Base-by-base conservation (phyloP, 1,140 invertebrate genomes). In the Drosophila suzukii region DNA sequence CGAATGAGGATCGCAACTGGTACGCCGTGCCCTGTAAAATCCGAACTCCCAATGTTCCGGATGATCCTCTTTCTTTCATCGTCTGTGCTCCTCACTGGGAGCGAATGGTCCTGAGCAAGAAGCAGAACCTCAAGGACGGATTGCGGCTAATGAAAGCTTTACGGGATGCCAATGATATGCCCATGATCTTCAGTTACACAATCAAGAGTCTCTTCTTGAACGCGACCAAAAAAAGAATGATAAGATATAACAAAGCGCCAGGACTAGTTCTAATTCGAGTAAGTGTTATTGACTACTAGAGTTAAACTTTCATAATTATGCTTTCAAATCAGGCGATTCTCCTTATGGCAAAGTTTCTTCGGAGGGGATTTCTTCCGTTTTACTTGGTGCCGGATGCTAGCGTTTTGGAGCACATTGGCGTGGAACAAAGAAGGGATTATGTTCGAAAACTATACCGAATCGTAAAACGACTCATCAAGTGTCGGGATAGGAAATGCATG, bases 61-160 rank as follows among this genome's bases (percentile, higher is more conserved):
- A 75, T 6, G 78, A 81, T 58, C 3, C 36, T 4, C 39, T 70
- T 0, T 73, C 76, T 0, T 84, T 84, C 3, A 79, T 74, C 8
- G 27, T 70, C 0, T 76, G 76, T 38, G 80, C 80, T 13, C 81
- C 80, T 1, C 44, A 56, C 49, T 84, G 75, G 75, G 76, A 84
- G 38, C 71, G 58, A 15, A 47, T 79, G 58, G 56, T 59, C 15
- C 10, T 79, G n/a, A 0, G 43, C 0, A 72, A 79, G n/a, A 79
- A 79, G 17, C 43, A 73, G 13, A 66, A 84, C 15, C 59, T 84
- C 0, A 84, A 84, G 27, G 49, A 84, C 12, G 67, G 76, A 2
- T 12, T 79, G 12, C 73, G 80, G 11, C 51, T 83, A 10, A 70
- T 84, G 80, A 83, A 79, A 24, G 60, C 67, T 0, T 8, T 79